phyloP scores from a whole-genome alignment of 2,888 invertebrate genomes.

The Gymnocheta viridis region DNA sequence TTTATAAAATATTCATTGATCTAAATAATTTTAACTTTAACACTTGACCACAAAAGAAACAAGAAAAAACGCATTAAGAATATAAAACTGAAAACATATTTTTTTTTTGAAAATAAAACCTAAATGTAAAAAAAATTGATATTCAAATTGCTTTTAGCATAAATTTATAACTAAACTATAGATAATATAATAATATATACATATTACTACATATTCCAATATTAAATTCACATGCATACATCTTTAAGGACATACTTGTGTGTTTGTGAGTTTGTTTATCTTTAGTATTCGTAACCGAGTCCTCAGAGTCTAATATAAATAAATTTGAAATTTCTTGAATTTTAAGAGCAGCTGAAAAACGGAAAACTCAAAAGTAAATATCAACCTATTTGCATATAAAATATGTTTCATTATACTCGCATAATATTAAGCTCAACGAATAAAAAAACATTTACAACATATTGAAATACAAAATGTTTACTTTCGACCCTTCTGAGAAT shows the following conservation, averaged over 20 bases:
- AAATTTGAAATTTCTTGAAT: slow-evolving; percentile 66
- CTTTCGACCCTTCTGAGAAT: slow-evolving; percentile 41
- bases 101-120: neutral
- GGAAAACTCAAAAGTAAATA: slow-evolving; percentile 53
- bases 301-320: slow-evolving; percentile 68
- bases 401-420: slow-evolving; percentile 61
- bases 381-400: slow-evolving; percentile 68
- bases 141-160: slow-evolving; percentile 65
- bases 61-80: slow-evolving; percentile 10
- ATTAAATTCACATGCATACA: neutral
- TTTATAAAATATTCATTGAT: slow-evolving; percentile 59
- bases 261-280: slow-evolving; percentile 15
- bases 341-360: slow-evolving; percentile 36
- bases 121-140: slow-evolving; percentile 45
- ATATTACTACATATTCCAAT: slow-evolving; percentile 12
- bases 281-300: slow-evolving; percentile 35
- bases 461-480: slow-evolving; percentile 38
- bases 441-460: neutral
- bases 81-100: slow-evolving; percentile 29
- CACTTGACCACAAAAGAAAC: slow-evolving; percentile 64
- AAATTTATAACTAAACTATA: slow-evolving; percentile 58
- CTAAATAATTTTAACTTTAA: slow-evolving; percentile 56
- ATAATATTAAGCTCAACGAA: slow-evolving; percentile 39
- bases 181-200: slow-evolving; percentile 40
- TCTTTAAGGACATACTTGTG: neutral